These are phyloP conservation scores for Numenius arquata DNA, from an alignment of 2,113 vertebrate species.

Conservation along the genomic window DNA sequence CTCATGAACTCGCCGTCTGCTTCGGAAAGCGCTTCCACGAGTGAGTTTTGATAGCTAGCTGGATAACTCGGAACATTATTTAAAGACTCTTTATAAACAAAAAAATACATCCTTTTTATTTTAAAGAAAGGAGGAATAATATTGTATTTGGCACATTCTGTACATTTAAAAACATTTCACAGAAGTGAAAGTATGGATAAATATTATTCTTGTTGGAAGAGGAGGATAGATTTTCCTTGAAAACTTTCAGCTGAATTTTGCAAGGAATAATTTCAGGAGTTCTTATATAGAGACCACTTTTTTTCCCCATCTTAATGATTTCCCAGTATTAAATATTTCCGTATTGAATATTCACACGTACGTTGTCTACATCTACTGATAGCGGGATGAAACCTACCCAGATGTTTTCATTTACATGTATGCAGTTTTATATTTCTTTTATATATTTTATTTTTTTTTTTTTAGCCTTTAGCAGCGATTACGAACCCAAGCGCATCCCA, in stretches of 20 bases:
- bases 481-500: neutral
- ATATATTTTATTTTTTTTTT: neutral
- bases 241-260: constrained; percentile 41
- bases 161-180: constrained; percentile 52
- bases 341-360: neutral
- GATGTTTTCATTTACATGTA: neutral
- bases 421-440: neutral
- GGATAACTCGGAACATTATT: constrained; percentile 24
- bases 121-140: constrained; percentile 62
- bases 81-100: constrained; percentile 33
- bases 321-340: neutral
- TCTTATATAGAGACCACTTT: neutral
- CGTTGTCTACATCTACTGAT: neutral
- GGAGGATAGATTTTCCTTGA: constrained; percentile 36
- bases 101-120: constrained; percentile 57
- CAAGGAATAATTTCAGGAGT: constrained; percentile 17
- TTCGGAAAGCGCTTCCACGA: neutral
- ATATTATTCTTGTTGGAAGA: constrained; percentile 62
- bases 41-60: constrained; percentile 44
- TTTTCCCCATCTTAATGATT: neutral
- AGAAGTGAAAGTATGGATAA: constrained; percentile 61
- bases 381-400: neutral
- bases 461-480: neutral
- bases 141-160: constrained; percentile 55
- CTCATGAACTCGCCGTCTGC: accelerated